Conservation (phyloP, 92 coral and sea anemone genomes). For the Heliopora coerulea region DNA sequence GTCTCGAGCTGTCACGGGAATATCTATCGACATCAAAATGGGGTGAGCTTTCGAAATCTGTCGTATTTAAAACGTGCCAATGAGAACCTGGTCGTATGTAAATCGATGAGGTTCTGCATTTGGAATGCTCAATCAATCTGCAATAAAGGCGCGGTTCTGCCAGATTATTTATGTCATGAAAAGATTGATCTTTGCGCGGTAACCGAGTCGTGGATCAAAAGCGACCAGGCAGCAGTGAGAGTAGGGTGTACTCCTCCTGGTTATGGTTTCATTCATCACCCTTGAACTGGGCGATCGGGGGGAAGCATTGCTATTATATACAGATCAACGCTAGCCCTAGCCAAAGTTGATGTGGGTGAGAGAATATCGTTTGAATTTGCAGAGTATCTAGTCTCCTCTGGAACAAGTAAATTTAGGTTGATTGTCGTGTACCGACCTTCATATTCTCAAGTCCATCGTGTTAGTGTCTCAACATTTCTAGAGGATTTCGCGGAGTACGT, state of each 20-base stretch:
- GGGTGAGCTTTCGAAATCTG: too few species aligned
- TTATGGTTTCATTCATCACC: constrained; percentile 8
- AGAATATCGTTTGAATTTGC: constrained; percentile 26
- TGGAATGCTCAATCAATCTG: constrained; percentile 45
- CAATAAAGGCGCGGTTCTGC: constrained; percentile 33
- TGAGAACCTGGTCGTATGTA: too few species aligned
- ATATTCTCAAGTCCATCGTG: constrained; percentile 36
- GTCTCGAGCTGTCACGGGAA: too few species aligned
- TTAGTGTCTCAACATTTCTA: constrained; percentile 31
- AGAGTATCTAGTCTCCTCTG: neutral
- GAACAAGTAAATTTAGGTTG: constrained; percentile 33
- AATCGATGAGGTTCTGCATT: constrained; percentile 21
- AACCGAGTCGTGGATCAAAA: constrained; percentile 32
- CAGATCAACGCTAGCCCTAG: constrained; percentile 13
- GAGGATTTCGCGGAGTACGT: constrained; percentile 43
- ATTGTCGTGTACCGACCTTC: constrained; percentile 46
- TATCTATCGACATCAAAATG: too few species aligned
- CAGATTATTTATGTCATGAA: constrained; percentile 26
- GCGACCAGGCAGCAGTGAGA: constrained; percentile 15
- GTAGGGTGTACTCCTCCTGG: constrained; percentile 27
- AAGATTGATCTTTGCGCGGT: constrained; percentile 24
- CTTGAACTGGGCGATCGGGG: constrained; percentile 18
- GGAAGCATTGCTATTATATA: constrained; percentile 28
- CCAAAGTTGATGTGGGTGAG: constrained; percentile 8
- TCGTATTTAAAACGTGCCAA: too few species aligned